These are phyloP conservation scores for Chelonus formosanus DNA, from an alignment of 2,888 invertebrate genomes.

Conservation along the genomic window DNA sequence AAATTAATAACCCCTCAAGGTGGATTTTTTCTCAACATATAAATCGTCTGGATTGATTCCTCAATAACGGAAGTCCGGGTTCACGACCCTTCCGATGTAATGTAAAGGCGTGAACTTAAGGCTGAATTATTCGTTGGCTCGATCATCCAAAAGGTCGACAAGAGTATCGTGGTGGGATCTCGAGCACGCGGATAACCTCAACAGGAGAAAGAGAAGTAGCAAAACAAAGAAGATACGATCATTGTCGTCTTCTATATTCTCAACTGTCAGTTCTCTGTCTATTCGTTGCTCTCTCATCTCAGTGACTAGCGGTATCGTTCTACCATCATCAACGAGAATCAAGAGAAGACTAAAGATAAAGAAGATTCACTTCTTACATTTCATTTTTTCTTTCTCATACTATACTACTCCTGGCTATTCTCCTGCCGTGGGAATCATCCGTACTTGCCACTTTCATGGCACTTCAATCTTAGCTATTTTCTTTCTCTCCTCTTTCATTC, in stretches of 20 bases:
- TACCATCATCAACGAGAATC: constrained; percentile 23
- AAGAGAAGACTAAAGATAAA: constrained; percentile 7
- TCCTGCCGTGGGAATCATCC: too few species aligned
- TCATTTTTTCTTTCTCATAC: constrained; percentile 20
- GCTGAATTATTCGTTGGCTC: constrained; percentile 26
- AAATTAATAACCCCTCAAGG: too few species aligned
- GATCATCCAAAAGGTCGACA: constrained; percentile 24
- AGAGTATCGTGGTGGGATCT: constrained; percentile 30
- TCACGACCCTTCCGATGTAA: constrained; percentile 12
- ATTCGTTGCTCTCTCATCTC: constrained; percentile 27
- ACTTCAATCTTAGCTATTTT: not conserved
- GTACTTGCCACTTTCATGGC: too few species aligned
- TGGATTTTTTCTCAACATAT: not conserved
- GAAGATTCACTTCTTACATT: constrained; percentile 25
- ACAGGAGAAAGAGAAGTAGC: constrained; percentile 1
- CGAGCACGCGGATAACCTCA: constrained; percentile 32
- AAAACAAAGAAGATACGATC: constrained; percentile 23
- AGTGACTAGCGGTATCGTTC: constrained; percentile 25
- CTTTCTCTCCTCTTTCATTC: constrained; percentile 15
- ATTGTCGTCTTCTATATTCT: constrained; percentile 26
- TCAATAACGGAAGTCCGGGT: constrained; percentile 26
- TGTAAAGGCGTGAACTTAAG: constrained; percentile 10
- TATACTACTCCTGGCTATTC: constrained; percentile 1
- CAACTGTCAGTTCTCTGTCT: constrained; percentile 12
- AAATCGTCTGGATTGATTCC: constrained; percentile 2